Conservation (phyloP, 2,113 vertebrate species). For the Callopanchax toddi region DNA sequence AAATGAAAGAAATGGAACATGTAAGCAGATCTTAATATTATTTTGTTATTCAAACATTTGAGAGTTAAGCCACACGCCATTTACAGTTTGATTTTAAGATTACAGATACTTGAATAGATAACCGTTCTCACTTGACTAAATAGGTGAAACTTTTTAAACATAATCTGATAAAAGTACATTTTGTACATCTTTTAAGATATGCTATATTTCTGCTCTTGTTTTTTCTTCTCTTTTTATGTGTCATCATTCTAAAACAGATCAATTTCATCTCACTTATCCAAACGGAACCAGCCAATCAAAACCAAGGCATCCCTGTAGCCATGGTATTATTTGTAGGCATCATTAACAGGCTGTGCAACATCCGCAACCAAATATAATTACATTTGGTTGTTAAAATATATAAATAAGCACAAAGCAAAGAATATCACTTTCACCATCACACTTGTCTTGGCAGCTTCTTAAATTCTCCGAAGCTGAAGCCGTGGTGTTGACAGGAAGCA, state of each 20-base stretch:
- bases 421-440: conserved; percentile 14
- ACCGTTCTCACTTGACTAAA: not conserved
- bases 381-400: not conserved
- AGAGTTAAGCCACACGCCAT: too few species aligned
- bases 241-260: too few species aligned
- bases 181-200: not conserved
- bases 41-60: too few species aligned
- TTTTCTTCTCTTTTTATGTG: not conserved
- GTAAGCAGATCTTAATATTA: too few species aligned
- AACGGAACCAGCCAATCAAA: not conserved
- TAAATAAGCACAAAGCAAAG: conserved; percentile 20
- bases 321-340: not conserved
- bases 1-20: too few species aligned
- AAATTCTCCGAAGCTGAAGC: conserved; percentile 44
- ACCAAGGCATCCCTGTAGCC: not conserved
- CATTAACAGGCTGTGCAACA: not conserved
- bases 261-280: too few species aligned
- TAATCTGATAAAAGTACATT: not conserved
- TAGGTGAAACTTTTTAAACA: not conserved
- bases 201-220: too few species aligned
- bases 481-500: conserved; percentile 34
- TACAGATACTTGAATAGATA: not conserved
- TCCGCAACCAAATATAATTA: not conserved
- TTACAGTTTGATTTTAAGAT: not conserved
- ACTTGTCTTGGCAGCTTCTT: conserved; percentile 38